These are phyloP conservation scores for Urophycis tenuis DNA, from an alignment of 2,797 vertebrate species.

Conservation along the genomic window DNA sequence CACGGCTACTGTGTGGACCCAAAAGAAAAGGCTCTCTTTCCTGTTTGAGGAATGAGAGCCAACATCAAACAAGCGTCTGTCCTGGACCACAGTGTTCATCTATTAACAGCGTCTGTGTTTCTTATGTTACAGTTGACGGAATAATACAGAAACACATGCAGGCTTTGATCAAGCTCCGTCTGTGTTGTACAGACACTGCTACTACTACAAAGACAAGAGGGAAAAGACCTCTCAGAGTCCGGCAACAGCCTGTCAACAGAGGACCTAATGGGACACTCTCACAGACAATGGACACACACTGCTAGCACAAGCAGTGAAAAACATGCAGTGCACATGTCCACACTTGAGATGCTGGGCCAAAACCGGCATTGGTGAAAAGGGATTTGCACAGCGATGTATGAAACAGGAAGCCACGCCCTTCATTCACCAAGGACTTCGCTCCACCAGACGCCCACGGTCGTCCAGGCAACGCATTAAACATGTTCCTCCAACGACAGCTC, in stretches of 20 bases:
- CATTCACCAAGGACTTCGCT: no score
- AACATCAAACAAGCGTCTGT: no score
- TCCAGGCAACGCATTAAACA: not conserved
- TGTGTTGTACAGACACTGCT: constrained; percentile 22
- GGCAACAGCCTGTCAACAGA: not conserved
- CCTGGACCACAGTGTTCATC: constrained; percentile 23
- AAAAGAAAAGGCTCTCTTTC: constrained; percentile 25
- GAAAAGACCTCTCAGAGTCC: constrained; percentile 34
- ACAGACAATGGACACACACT: no score
- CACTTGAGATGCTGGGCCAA: no score
- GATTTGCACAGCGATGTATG: no score
- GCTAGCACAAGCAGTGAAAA: not conserved
- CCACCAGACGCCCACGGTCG: no score
- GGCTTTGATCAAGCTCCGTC: constrained; percentile 29
- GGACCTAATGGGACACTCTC: constrained; percentile 19
- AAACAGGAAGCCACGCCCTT: no score
- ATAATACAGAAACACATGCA: constrained; percentile 33
- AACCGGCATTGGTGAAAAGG: no score
- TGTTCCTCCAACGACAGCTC: not conserved
- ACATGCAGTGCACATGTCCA: no score
- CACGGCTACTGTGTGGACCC: not conserved
- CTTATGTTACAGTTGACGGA: constrained; percentile 39
- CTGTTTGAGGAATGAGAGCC: no score
- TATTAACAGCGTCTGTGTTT: no score
- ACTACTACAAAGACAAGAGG: constrained; percentile 42